Evolutionary conservation across 2,113 vertebrate genomes (phyloP).

Genomic region (Uria aalge): DNA sequence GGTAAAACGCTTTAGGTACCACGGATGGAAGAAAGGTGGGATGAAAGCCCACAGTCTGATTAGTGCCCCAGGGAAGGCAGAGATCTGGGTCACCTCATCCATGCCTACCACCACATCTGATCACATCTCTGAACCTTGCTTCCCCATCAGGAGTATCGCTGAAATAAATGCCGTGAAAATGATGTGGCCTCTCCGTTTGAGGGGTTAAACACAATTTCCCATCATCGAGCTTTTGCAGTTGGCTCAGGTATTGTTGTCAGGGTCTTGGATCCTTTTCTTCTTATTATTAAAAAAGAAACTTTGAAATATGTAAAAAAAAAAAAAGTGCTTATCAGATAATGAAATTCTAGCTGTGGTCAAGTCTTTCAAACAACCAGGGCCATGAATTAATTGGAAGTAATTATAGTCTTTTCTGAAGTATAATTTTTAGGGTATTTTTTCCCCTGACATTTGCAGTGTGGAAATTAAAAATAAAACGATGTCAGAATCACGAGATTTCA

Average conservation of each 20-base stretch:
- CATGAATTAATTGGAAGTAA: slow-evolving; percentile 71
- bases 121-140: background rate
- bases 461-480: slow-evolving; percentile 68
- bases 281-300: slow-evolving; percentile 47
- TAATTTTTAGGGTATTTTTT: slow-evolving; percentile 72
- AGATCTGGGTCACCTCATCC: slow-evolving; percentile 40
- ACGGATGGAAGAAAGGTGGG: background rate
- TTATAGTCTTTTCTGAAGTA: slow-evolving; percentile 71
- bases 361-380: slow-evolving; percentile 66
- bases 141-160: background rate
- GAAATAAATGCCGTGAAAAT: slow-evolving; percentile 27
- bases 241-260: slow-evolving; percentile 47
- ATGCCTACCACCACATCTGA: background rate
- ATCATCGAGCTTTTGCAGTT: background rate
- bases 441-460: slow-evolving; percentile 65
- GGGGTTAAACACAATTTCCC: slow-evolving; percentile 44
- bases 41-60: background rate
- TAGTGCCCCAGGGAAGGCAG: background rate
- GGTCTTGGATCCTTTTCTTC: slow-evolving; percentile 14
- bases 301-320: slow-evolving; percentile 12
- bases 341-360: slow-evolving; percentile 68
- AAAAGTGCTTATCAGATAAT: slow-evolving; percentile 70
- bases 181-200: background rate
- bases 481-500: slow-evolving; percentile 61
- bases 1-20: background rate